Percentiles rank a stretch among this genome's conserved stretches.
Conservation (phyloP, 2,113 vertebrate species). For the Oreochromis niloticus region DNA sequence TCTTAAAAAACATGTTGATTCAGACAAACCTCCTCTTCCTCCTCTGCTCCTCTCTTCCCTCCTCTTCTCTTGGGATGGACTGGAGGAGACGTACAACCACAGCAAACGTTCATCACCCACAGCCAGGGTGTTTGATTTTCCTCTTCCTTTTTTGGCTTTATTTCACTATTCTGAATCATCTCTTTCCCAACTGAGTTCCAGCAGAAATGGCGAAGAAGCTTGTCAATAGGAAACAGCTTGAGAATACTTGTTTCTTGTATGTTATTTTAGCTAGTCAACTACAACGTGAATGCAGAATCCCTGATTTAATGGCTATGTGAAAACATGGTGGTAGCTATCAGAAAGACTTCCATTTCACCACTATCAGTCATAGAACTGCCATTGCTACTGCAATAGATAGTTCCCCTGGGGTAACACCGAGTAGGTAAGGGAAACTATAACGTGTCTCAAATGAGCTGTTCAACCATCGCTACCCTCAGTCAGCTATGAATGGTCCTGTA, state of each 20-base stretch:
- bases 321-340: background rate
- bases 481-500: background rate
- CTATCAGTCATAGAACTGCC: background rate
- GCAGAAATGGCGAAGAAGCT: background rate
- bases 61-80: slow-evolving; percentile 47
- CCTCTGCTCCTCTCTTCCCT: background rate
- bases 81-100: slow-evolving; percentile 24
- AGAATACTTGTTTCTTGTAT: background rate
- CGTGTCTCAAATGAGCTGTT: background rate
- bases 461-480: background rate
- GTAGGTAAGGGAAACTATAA: background rate
- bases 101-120: slow-evolving; percentile 46
- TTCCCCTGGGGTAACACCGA: background rate
- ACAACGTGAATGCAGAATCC: background rate
- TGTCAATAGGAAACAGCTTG: slow-evolving; percentile 29
- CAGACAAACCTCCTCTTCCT: slow-evolving; percentile 58
- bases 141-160: slow-evolving; percentile 2
- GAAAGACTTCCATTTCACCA: background rate
- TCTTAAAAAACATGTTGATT: slow-evolving; percentile 71
- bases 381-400: background rate
- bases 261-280: slow-evolving; percentile 29
- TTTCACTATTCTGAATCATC: slow-evolving; percentile 48
- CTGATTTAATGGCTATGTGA: background rate
- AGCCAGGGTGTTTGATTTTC: slow-evolving; percentile 47
- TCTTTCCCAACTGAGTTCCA: slow-evolving; percentile 26